Evolutionary conservation across 2,797 vertebrate genomes (phyloP).

Genomic region (Borostomias antarcticus): DNA sequence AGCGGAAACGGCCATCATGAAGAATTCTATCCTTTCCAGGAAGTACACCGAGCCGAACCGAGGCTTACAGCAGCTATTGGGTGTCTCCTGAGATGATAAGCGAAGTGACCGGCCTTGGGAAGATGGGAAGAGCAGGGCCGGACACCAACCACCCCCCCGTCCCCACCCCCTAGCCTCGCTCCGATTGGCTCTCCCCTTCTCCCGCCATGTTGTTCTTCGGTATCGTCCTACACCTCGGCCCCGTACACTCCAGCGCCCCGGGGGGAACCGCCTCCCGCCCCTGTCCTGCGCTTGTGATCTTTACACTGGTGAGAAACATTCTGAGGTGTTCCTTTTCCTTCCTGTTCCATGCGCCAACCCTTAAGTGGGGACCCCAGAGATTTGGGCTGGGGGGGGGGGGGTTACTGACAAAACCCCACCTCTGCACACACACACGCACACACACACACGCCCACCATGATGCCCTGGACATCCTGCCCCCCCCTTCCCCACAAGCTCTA

Average conservation of each 20-base stretch:
- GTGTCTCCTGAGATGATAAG: slow-evolving; percentile 28
- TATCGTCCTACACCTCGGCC: slow-evolving; percentile 53
- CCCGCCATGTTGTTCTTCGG: slow-evolving; percentile 55
- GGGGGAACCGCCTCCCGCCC: slow-evolving; percentile 18
- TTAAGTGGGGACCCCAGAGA: slow-evolving; percentile 4
- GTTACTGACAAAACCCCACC: neutral
- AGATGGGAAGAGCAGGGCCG: slow-evolving; percentile 2
- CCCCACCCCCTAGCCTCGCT: too few relatives aligned
- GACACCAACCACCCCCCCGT: neutral
- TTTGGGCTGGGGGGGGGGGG: neutral
- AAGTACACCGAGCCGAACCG: neutral
- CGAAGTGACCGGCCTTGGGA: slow-evolving; percentile 23
- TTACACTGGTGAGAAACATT: slow-evolving; percentile 19
- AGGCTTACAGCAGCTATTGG: neutral
- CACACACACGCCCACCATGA: neutral
- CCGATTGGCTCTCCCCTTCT: slow-evolving; percentile 40
- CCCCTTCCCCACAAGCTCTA: neutral
- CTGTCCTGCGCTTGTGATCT: slow-evolving; percentile 55
- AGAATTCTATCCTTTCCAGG: neutral
- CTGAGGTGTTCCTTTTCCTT: slow-evolving; percentile 30
- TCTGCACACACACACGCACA: neutral
- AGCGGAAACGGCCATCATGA: neutral
- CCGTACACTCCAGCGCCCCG: slow-evolving; percentile 42
- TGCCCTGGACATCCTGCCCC: neutral
- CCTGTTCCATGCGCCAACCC: slow-evolving; percentile 7